Evolutionary conservation across 2,888 invertebrate species (phyloP).

Genomic region (Cephonodes hylas): DNA sequence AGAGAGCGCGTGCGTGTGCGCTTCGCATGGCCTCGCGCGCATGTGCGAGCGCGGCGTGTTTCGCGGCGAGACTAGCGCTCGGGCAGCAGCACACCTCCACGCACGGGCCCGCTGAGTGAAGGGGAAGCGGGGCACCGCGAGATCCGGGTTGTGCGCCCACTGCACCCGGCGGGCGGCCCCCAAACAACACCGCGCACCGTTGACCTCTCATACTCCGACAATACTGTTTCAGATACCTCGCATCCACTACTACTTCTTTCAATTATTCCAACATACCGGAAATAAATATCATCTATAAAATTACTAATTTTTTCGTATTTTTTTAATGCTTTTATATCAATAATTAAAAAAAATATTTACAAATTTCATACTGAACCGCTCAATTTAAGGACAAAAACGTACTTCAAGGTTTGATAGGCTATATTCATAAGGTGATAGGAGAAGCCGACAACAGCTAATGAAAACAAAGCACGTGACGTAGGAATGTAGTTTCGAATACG

Average conservation of each 20-base stretch:
- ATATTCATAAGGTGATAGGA: neutral
- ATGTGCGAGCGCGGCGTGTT: conserved; percentile 60
- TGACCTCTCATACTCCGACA: conserved; percentile 61
- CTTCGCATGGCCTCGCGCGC: conserved; percentile 60
- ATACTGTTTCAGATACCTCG: conserved; percentile 42
- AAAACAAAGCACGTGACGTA: neutral
- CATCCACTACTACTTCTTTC: conserved; percentile 17
- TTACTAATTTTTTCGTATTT: neutral
- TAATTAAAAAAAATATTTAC: neutral
- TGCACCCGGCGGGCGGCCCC: conserved; percentile 67
- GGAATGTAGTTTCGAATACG: conserved; percentile 10
- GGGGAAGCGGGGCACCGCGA: conserved; percentile 76
- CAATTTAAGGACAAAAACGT: neutral
- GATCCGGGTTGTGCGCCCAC: conserved; percentile 80
- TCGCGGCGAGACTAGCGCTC: conserved; percentile 67
- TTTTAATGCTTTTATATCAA: neutral
- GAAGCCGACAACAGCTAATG: neutral
- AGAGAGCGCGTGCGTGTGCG: conserved; percentile 54
- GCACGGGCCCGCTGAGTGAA: conserved; percentile 71
- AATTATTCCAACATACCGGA: conserved; percentile 13
- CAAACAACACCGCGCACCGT: conserved; percentile 55
- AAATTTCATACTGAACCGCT: neutral
- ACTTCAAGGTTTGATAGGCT: neutral
- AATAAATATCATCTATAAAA: neutral
- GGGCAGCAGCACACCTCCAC: conserved; percentile 56